A percentile compares a stretch with the other conserved stretches of the same genome.
Evolutionary conservation across 1,140 invertebrate species (phyloP).

Genomic region (Triops cancriformis): DNA sequence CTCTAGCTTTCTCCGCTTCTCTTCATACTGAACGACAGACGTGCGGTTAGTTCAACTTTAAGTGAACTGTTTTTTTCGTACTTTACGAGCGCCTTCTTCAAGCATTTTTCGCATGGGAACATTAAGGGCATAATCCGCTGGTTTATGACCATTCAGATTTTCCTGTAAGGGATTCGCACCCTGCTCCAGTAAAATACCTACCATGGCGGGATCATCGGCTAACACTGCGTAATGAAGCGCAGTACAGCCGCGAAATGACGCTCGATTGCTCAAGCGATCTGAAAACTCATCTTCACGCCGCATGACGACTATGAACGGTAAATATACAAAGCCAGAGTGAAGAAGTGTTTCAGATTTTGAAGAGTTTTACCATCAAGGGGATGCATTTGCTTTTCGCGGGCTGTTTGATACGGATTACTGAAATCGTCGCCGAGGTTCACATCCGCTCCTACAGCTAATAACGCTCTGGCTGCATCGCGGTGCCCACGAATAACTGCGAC

Average conservation of each 20-base stretch:
- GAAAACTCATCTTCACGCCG: conserved; percentile 72
- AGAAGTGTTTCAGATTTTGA: not conserved
- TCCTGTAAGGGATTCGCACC: conserved; percentile 56
- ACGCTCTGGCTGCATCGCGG: conserved; percentile 51
- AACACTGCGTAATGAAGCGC: conserved; percentile 83
- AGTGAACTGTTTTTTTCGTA: conserved; percentile 31
- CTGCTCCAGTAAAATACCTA: conserved; percentile 50
- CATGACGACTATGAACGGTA: conserved; percentile 46
- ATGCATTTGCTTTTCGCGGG: conserved; percentile 47
- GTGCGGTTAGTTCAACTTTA: conserved; percentile 25
- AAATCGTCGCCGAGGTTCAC: conserved; percentile 71
- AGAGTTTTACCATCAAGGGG: conserved; percentile 51
- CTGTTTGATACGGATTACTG: conserved; percentile 56
- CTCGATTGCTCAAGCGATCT: conserved; percentile 58
- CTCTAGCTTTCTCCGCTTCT: conserved; percentile 48
- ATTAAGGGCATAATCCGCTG: conserved; percentile 64
- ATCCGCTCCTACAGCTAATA: conserved; percentile 66
- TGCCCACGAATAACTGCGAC: conserved; percentile 70
- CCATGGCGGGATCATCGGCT: conserved; percentile 54
- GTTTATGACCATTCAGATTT: conserved; percentile 67
- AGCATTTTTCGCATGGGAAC: conserved; percentile 48
- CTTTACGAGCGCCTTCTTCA: conserved; percentile 38
- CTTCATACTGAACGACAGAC: conserved; percentile 42
- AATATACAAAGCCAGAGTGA: conserved; percentile 20
- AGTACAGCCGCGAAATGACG: conserved; percentile 74